A percentile compares a stretch with the other conserved stretches of the same genome.
These are phyloP conservation scores for Polia nebulosa DNA, from an alignment of 2,888 invertebrate genomes.

Conservation along the genomic window DNA sequence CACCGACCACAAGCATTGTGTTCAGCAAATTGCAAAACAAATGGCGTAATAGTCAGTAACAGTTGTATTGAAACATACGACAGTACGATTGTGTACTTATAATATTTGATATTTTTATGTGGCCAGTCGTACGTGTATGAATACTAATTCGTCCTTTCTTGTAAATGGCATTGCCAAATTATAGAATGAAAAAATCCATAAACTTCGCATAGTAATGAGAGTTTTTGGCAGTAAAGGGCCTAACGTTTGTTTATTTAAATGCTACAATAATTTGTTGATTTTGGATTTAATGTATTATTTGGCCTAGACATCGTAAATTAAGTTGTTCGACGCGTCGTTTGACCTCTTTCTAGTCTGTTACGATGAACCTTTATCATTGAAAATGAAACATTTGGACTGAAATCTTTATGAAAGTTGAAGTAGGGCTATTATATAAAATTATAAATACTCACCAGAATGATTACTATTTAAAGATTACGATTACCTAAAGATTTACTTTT, in stretches of 20 bases:
- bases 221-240: slow-evolving; percentile 33
- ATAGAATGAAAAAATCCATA: slow-evolving; percentile 42
- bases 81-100: slow-evolving; percentile 31
- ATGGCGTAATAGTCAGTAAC: slow-evolving; percentile 60
- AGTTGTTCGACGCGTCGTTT: slow-evolving; percentile 39
- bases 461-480: too few species aligned
- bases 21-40: slow-evolving; percentile 64
- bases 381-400: slow-evolving; percentile 55
- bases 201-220: slow-evolving; percentile 41
- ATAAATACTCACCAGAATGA: too few species aligned
- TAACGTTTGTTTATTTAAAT: slow-evolving; percentile 44
- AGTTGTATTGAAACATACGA: slow-evolving; percentile 59
- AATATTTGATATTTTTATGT: slow-evolving; percentile 58
- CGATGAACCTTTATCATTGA: slow-evolving; percentile 54
- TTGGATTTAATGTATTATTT: slow-evolving; percentile 43
- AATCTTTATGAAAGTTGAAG: slow-evolving; percentile 19
- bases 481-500: slow-evolving; percentile 13
- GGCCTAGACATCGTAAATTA: slow-evolving; percentile 57
- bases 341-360: slow-evolving; percentile 51
- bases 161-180: slow-evolving; percentile 55
- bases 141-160: slow-evolving; percentile 60
- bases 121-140: slow-evolving; percentile 38
- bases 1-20: slow-evolving; percentile 63
- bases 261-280: slow-evolving; percentile 45
- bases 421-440: not conserved